Evolutionary conservation across 2,113 vertebrate species (phyloP).

Genomic region (Gadus chalcogrammus): DNA sequence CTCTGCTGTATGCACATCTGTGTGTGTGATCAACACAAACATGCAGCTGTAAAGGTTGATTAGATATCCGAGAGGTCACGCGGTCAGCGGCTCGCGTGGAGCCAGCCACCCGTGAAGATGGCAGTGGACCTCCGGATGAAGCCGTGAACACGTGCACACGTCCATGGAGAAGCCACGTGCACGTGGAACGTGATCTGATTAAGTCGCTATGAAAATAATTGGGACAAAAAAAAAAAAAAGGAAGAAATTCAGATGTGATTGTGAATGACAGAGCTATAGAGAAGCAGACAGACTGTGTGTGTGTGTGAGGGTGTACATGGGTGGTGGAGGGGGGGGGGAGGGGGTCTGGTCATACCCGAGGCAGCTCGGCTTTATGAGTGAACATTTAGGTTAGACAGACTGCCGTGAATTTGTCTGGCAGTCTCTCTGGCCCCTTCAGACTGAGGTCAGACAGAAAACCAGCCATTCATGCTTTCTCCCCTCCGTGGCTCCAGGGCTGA

Average conservation of each 20-base stretch:
- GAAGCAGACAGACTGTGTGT: too few relatives aligned
- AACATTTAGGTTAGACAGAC: conserved; percentile 64
- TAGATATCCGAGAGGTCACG: conserved; percentile 55
- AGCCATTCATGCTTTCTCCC: conserved; percentile 37
- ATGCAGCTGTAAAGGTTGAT: conserved; percentile 62
- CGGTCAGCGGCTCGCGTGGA: conserved; percentile 46
- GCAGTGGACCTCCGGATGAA: not conserved
- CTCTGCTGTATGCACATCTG: conserved; percentile 66
- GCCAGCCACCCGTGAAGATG: conserved; percentile 27
- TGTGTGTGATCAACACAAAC: conserved; percentile 57
- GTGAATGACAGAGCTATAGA: too few relatives aligned
- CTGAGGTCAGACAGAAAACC: conserved; percentile 42
- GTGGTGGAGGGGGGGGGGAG: too few relatives aligned
- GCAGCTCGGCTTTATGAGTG: conserved; percentile 37
- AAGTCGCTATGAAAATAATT: not conserved
- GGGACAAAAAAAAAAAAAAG: not conserved
- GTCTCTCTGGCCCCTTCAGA: conserved; percentile 37
- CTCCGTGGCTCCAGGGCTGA: conserved; percentile 38
- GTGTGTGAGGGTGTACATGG: not conserved
- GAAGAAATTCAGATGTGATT: too few relatives aligned
- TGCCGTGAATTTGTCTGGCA: conserved; percentile 37
- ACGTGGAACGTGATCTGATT: too few relatives aligned
- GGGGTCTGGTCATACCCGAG: not conserved
- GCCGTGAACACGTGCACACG: not conserved
- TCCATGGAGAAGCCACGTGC: too few relatives aligned